Percentiles rank a stretch among this genome's conserved stretches.
Evolutionary conservation across 2,888 invertebrate genomes (phyloP).

Genomic region (Cheilosia soror): DNA sequence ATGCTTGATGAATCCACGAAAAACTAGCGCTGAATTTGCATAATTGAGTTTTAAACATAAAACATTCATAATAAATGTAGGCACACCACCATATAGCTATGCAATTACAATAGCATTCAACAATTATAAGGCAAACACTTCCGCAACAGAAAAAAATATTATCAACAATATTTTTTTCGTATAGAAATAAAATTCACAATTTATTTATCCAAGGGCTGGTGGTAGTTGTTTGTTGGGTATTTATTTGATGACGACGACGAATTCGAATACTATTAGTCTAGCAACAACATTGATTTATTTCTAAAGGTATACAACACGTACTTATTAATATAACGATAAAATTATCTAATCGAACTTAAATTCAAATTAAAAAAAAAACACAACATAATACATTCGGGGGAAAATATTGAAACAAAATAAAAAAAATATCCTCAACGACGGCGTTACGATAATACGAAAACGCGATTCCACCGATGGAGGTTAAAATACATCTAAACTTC

Average conservation of each 20-base stretch:
- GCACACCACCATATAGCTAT: neutral
- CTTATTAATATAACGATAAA: neutral
- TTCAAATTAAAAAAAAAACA: neutral
- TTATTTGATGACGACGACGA: constrained; percentile 37
- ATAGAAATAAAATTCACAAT: constrained; percentile 2
- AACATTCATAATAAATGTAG: neutral
- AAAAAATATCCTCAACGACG: constrained; percentile 26
- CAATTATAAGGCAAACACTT: neutral
- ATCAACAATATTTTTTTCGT: neutral
- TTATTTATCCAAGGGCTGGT: constrained; percentile 6
- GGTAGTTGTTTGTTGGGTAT: neutral
- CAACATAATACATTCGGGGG: neutral
- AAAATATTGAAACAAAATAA: constrained; percentile 9
- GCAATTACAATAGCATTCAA: neutral
- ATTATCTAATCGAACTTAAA: neutral
- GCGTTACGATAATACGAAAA: constrained; percentile 1
- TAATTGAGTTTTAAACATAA: neutral
- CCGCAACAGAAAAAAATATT: neutral
- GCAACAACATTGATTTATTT: neutral
- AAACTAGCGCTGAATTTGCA: neutral
- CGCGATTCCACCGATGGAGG: constrained; percentile 20
- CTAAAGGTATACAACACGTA: neutral
- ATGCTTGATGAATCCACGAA: neutral
- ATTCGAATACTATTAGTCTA: neutral
- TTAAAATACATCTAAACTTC: constrained; percentile 27